Evolutionary conservation across 2,888 invertebrate genomes (phyloP), one percentile per base, ranked within the genome.

Genomic region (Pseudococcus jackbeardsleyi): DNA sequence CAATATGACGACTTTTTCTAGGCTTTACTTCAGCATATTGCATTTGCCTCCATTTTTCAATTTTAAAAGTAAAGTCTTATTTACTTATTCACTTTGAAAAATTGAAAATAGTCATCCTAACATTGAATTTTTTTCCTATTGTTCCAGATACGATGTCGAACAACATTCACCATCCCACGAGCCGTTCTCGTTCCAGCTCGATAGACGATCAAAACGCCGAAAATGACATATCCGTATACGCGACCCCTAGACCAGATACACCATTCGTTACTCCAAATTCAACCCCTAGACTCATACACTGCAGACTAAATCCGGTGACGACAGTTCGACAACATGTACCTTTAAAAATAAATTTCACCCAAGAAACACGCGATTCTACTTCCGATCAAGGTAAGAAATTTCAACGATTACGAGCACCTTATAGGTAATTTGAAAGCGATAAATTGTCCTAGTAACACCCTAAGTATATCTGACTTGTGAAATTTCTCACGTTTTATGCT

Each of bases 231-330:
- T 77, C 87, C 17, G 39, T 48, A 11, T 87, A 87, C 39, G 79
- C 46, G 0, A 87, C 87, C 11, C 87, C 87, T 33, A 46, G 33
- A 50, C 79, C 48, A 50, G 79, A 87, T 26, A 79, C 79, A 12
- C 87, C 77, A n/a, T 87, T 22, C 39, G 17, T 26, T 9, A 87
- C 87, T 12, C 87, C 87, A 2, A 54, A 9, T 26, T 87, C 87
- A 8, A 79, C 87, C 9, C 87, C 87, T 33, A 19, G 79, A 54
- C 87, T 72, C 5, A 50, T 87, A 6, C 54, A 77, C 11, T 87
- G 77, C 39, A 72, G 87, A 46, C n/a, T 79, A 33, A 87, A 87
- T 79, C 87, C 87, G 8, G 87, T 87, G 77, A 87, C 48, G 39
- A 77, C 77, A 5, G 19, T 87, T 33, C 50, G 87, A 39, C 87